A percentile compares a stretch with the other conserved stretches of the same genome.
These are phyloP conservation scores for Hippocampus kuda DNA, from an alignment of 2,797 vertebrate genomes.

Conservation along the genomic window DNA sequence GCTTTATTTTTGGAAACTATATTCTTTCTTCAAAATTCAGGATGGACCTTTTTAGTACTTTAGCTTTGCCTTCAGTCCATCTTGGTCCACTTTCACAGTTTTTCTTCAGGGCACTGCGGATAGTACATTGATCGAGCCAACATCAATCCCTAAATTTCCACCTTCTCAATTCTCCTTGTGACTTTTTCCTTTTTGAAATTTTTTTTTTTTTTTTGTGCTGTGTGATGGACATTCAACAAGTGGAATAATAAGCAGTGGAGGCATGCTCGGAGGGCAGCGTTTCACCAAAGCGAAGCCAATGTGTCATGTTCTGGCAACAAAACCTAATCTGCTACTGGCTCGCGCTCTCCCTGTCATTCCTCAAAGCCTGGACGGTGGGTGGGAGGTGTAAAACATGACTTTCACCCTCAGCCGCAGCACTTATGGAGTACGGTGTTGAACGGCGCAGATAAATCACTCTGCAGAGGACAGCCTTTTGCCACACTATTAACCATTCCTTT, in stretches of 20 bases:
- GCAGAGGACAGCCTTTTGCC: constrained; percentile 6
- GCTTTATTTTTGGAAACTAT: constrained; percentile 70
- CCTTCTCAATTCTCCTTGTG: constrained; percentile 32
- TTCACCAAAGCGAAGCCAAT: constrained; percentile 18
- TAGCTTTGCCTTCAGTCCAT: constrained; percentile 29
- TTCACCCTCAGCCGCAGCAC: constrained; percentile 28
- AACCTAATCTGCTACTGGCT: constrained; percentile 32
- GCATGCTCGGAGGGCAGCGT: constrained; percentile 16
- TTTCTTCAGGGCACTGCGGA: constrained; percentile 35
- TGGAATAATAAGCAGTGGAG: constrained; percentile 27
- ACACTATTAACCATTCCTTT: constrained; percentile 12
- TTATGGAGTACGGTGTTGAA: constrained; percentile 14
- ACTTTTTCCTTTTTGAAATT: constrained; percentile 35
- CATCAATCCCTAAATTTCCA: constrained; percentile 49
- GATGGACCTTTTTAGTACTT: constrained; percentile 33
- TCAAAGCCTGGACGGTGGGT: constrained; percentile 48
- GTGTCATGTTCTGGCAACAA: constrained; percentile 55
- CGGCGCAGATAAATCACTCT: constrained; percentile 20
- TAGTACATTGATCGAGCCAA: constrained; percentile 32
- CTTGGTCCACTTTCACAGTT: constrained; percentile 39
- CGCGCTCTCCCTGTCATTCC: constrained; percentile 55
- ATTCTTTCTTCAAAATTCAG: constrained; percentile 52
- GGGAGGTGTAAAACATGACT: constrained; percentile 46
- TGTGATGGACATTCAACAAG: constrained; percentile 46
- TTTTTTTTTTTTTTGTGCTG: constrained; percentile 12